phyloP scores from a whole-genome alignment of 2,797 vertebrate genomes.

The Psittacula derbiana region DNA sequence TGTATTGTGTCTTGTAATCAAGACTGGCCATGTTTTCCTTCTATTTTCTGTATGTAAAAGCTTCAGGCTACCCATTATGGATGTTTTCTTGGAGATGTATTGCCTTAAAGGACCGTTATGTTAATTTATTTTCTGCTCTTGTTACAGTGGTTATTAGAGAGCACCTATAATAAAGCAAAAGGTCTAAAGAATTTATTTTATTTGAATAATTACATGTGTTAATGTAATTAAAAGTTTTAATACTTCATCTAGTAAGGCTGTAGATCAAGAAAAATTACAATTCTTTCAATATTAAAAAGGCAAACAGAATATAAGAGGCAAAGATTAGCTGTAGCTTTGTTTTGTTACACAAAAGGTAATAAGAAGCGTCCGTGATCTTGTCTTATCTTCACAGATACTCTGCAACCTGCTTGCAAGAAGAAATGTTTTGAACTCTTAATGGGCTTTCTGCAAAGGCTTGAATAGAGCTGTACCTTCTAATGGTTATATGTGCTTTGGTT shows the following conservation, averaged over 20 bases:
- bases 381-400: not conserved
- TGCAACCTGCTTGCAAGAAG: not conserved
- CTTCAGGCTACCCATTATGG: not conserved
- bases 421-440: not conserved
- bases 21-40: not conserved
- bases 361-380: accelerated
- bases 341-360: not conserved
- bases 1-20: not conserved
- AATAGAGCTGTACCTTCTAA: not conserved
- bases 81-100: not conserved
- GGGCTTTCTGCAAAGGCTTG: not conserved
- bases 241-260: not conserved
- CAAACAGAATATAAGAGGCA: not conserved
- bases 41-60: not conserved
- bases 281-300: not conserved
- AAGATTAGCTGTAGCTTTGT: not conserved
- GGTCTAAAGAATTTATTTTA: not conserved
- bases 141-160: not conserved
- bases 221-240: not conserved
- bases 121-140: not conserved
- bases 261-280: not conserved
- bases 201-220: not conserved
- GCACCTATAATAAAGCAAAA: not conserved
- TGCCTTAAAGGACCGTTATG: not conserved
- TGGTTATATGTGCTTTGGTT: not conserved